Base-by-base conservation (phyloP, 1,140 invertebrate species). In the Apis laboriosa region DNA sequence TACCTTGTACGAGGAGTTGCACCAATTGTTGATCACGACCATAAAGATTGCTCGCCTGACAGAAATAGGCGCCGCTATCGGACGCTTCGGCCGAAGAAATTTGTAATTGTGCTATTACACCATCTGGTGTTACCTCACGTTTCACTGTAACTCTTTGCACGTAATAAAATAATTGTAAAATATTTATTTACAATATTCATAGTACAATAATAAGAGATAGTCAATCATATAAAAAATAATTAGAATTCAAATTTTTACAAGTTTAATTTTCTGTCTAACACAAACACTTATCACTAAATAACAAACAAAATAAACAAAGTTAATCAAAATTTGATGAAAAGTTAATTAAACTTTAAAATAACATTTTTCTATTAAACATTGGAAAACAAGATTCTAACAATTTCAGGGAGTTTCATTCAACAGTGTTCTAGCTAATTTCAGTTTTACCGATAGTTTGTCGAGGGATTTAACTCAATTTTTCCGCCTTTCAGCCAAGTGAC, bases 11-110 rank as follows among this genome's bases (percentile, higher is more conserved):
- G 74, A 97, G 95, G 13, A 98, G 93, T 89, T 97, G 96, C 56
- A 98, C 97, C 55, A 96, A 94, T 88, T 97, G 97, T 90, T 97
- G 97, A 92, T 98, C 97, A 82, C 96, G 96, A 13, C 97, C 97
- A 90, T 97, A 97, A 53, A 96, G 94, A 94, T 98, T 98, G 86
- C 95, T 96, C 7, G 97, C 97, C 84, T 96, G 95, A 91, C 98
- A 98, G 79, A 97, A 97, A 92, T 98, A 98, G 0, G 97, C 95
- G 0, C 97, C 97, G 79, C 96, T 97, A 89, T 98, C 97, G 11
- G 94, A 94, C 28, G 97, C 95, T 87, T 97, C 96, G 0, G 97
- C 96, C 9, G 95, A 96, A 15, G 95, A 95, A 66, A 98, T 96
- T 90, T 97, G 95, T 72, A 98, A 90, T 85, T 97, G 96, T 1